A percentile compares a stretch with the other conserved stretches of the same genome.
Conservation (phyloP, 2,888 invertebrate species). For the Empis livida region DNA sequence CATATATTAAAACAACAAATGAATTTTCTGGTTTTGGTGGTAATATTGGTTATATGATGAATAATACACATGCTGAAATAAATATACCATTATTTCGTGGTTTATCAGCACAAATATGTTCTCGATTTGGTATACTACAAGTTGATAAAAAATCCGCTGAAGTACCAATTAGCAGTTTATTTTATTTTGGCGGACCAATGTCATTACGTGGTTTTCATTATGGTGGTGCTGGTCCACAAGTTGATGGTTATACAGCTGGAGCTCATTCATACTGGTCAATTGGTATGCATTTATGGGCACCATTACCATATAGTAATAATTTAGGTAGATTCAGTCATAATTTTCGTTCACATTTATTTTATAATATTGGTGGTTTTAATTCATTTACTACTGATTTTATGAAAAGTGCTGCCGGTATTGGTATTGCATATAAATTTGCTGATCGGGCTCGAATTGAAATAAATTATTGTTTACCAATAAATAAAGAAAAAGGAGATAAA, state of each 20-base stretch:
- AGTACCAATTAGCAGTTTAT: slow-evolving; percentile 30
- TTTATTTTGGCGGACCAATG: slow-evolving; percentile 65
- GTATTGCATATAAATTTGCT: slow-evolving; percentile 71
- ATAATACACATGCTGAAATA: slow-evolving; percentile 59
- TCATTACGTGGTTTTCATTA: slow-evolving; percentile 77
- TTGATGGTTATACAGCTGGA: slow-evolving; percentile 62
- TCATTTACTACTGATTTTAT: slow-evolving; percentile 37
- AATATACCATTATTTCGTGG: slow-evolving; percentile 48
- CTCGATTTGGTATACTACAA: slow-evolving; percentile 27
- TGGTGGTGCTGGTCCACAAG: slow-evolving; percentile 76
- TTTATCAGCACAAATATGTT: slow-evolving; percentile 31
- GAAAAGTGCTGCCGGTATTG: slow-evolving; percentile 69
- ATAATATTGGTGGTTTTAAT: slow-evolving; percentile 76
- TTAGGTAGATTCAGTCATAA: slow-evolving; percentile 68
- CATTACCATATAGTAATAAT: slow-evolving; percentile 75
- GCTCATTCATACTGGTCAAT: slow-evolving; percentile 38
- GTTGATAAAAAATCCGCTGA: slow-evolving; percentile 24
- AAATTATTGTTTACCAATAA: slow-evolving; percentile 79
- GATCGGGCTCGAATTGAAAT: slow-evolving; percentile 84
- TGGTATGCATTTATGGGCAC: slow-evolving; percentile 77
- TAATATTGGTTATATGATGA: slow-evolving; percentile 78
- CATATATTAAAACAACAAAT: slow-evolving; percentile 55
- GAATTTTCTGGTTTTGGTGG: slow-evolving; percentile 78
- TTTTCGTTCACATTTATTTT: slow-evolving; percentile 78
- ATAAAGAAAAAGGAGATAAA: slow-evolving; percentile 50